Percentiles rank a stretch among this genome's conserved stretches.
These are phyloP conservation scores for Sebastes nivosus DNA, from an alignment of 2,797 vertebrate genomes.

Conservation along the genomic window DNA sequence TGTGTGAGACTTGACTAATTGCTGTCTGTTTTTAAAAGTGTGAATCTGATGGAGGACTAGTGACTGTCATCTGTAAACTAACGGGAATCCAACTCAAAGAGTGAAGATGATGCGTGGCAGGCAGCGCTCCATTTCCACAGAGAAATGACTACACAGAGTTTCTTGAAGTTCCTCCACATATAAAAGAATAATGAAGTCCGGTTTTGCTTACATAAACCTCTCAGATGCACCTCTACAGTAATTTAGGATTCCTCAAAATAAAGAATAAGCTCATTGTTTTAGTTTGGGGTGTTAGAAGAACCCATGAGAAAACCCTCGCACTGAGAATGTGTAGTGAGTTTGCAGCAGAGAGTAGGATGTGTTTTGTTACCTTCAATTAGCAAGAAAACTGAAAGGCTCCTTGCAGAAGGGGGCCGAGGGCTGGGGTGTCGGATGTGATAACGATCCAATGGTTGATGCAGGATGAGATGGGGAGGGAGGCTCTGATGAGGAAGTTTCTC, in stretches of 20 bases:
- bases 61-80: slow-evolving; percentile 9
- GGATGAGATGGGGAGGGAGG: not conserved
- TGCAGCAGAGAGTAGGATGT: slow-evolving; percentile 42
- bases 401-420: not conserved
- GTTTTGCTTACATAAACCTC: not conserved
- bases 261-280: not conserved
- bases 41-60: slow-evolving; percentile 1
- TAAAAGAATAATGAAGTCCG: not conserved
- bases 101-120: not conserved
- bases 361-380: slow-evolving; percentile 70
- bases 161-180: not conserved
- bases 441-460: slow-evolving; percentile 10
- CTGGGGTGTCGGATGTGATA: slow-evolving; percentile 42
- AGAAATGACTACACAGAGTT: not conserved
- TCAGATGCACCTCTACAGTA: not conserved
- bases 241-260: not conserved
- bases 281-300: not conserved
- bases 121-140: not conserved
- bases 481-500: slow-evolving; percentile 1
- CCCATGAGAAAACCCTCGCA: not conserved
- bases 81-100: slow-evolving; percentile 1
- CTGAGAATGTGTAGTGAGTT: slow-evolving; percentile 46
- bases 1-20: not conserved
- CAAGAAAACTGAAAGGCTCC: slow-evolving; percentile 43
- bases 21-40: slow-evolving; percentile 2